Evolutionary conservation across 1,140 invertebrate genomes (phyloP).

Genomic region (Pseudomyrmex concolor): DNA sequence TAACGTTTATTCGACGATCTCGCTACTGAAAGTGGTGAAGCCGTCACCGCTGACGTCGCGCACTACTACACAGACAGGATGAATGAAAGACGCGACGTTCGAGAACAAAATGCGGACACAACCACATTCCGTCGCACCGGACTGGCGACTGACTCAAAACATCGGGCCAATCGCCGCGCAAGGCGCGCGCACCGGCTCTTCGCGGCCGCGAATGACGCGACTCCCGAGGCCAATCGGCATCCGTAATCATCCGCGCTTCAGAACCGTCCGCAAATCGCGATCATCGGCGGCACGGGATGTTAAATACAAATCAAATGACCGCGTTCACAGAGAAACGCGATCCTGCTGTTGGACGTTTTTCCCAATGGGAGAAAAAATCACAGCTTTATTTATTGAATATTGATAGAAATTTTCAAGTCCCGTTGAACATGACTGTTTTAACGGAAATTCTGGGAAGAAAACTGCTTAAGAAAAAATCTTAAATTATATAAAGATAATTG

Average conservation of each 20-base stretch:
- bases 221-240: constrained; percentile 3
- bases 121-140: constrained; percentile 75
- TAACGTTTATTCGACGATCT: constrained; percentile 12
- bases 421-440: neutral
- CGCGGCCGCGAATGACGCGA: neutral
- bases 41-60: neutral
- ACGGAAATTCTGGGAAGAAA: neutral
- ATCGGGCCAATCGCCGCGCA: constrained; percentile 67
- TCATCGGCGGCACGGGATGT: neutral
- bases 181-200: constrained; percentile 53
- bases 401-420: too few relatives aligned
- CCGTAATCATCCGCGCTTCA: neutral
- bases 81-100: constrained; percentile 72
- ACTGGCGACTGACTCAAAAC: constrained; percentile 74
- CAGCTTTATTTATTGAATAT: too few relatives aligned
- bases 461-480: neutral
- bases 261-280: constrained; percentile 22
- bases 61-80: constrained; percentile 57
- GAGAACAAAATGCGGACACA: constrained; percentile 67
- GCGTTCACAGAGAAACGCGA: too few relatives aligned
- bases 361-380: too few relatives aligned
- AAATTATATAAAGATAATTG: neutral
- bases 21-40: neutral
- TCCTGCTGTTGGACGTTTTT: too few relatives aligned
- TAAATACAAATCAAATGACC: neutral